Evolutionary conservation across 2,888 invertebrate genomes (phyloP), one percentile per base, ranked within the genome.

Genomic region (Heliconius hortense): DNA sequence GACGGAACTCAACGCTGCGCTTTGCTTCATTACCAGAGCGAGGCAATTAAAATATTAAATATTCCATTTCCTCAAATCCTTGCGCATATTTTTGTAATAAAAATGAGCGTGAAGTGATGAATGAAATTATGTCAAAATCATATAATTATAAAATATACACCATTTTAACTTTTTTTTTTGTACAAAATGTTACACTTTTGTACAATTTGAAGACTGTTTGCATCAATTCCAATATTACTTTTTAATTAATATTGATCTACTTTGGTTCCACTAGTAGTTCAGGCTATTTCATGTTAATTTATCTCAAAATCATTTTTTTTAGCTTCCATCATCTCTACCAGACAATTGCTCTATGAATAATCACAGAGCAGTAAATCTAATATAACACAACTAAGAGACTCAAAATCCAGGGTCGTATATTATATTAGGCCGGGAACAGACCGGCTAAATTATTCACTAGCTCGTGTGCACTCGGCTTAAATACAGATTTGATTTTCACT

Each of bases 351-450:
- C 92, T 91, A 82, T 80, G 83, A 83, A 90, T 88, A 92, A 91
- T 91, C 91, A 90, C 88, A 86, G 88, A 87, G 86, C 86, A 88
- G 86, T 91, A 92, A 92, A 92, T 92, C 91, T 91, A 91, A 90
- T 91, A 91, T 88, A 90, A 87, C 85, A 87, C 87, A 87, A 88
- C 85, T 84, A 87, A 85, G 85, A 89, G 87, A 87, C 86, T 87
- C 88, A 89, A 89, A 88, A 87, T 85, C 89, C 87, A 80, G 84
- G 81, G 82, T 82, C 87, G 87, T 88, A 87, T 87, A 88, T 88
- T 89, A 89, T 87, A 88, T 89, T 88, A 88, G 87, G 86, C 85
- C 81, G 81, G 82, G 83, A 80, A 82, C 83, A 84, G 82, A 82
- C 80, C 81, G 83, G 82, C 82, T 84, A 84, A 85, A 82, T 82